phyloP scores from a whole-genome alignment of 2,797 vertebrate species.

The Fistularia tabacaria region DNA sequence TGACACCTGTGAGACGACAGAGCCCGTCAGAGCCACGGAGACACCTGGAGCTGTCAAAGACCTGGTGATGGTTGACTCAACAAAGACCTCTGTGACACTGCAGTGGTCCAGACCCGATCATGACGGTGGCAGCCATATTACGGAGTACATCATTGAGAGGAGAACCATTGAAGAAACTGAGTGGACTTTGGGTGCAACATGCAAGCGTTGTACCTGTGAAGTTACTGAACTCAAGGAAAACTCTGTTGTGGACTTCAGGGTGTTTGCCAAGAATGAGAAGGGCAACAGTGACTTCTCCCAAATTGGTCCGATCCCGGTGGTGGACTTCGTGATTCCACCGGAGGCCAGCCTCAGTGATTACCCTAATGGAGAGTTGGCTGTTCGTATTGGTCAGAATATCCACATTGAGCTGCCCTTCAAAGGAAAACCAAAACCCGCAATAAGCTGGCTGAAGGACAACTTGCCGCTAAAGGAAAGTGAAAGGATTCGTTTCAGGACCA shows the following conservation, averaged over 20 bases:
- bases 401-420: constrained; percentile 92
- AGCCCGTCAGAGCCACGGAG: constrained; percentile 90
- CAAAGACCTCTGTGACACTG: constrained; percentile 87
- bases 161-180: constrained; percentile 79
- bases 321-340: constrained; percentile 86
- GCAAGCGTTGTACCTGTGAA: constrained; percentile 85
- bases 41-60: constrained; percentile 88
- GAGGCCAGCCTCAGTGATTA: constrained; percentile 89
- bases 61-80: constrained; percentile 87
- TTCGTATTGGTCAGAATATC: constrained; percentile 91
- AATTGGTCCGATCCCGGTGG: constrained; percentile 87
- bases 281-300: constrained; percentile 87
- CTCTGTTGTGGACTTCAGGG: constrained; percentile 86
- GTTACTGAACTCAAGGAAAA: constrained; percentile 85
- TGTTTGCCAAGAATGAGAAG: constrained; percentile 96
- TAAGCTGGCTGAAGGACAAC: constrained; percentile 93
- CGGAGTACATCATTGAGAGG: constrained; percentile 90
- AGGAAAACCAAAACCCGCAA: constrained; percentile 89
- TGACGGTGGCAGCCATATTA: constrained; percentile 91
- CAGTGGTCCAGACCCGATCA: constrained; percentile 93
- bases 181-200: constrained; percentile 84
- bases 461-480: constrained; percentile 92
- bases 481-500: constrained; percentile 88
- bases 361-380: constrained; percentile 85
- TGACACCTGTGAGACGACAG: constrained; percentile 87